Base-by-base conservation (phyloP, 1,140 invertebrate genomes). In the Hetaerina americana region DNA sequence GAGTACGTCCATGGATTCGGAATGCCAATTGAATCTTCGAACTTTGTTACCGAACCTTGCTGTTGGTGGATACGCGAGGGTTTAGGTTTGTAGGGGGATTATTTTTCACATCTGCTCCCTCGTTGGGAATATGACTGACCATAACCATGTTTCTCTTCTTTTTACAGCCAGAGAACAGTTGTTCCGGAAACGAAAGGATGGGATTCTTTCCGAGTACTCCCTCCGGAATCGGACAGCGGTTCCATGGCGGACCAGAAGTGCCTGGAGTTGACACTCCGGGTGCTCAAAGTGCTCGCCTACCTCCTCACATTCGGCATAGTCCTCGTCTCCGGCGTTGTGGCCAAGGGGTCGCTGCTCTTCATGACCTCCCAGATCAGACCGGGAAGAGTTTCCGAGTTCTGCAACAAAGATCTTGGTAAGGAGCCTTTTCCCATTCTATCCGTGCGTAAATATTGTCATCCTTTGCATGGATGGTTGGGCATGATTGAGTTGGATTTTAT, bases 171-270 rank as follows among this genome's bases (percentile, higher is more conserved):
- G 80, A 84, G 92, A 75, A 93, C 91, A 66, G 87, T 93, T 73
- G 87, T 87, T 77, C 40, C 40, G 10, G 93, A 95, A 79, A 94
- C 92, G 72, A 95, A 95, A 90, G 92, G 90, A 87, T 97, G 94
- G 94, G 94, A 97, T 85, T 93, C 96, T 18, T 97, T 97, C 83
- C 84, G 93, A 78, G 90, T 94, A 80, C 90, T 93, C 70, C 94
- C 94, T 8, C 89, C 89, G 71, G 93, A 94, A 80, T 87, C 89
- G 77, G 92, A 95, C 80, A 92, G 91, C 73, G 92, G 92, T 69
- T 94, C 92, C 27, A 92, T 92, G 87, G 92, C 91, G 70, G 92
- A 89, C 78, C 92, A 94, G 80, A 88, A 87, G 79, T 95, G 92
- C 80, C 83, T 94, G 73, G 92, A 94, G 77, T 84, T 92, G 77